Evolutionary conservation across 1,140 invertebrate genomes (phyloP).

Genomic region (Rhizoglyphus robini): DNA sequence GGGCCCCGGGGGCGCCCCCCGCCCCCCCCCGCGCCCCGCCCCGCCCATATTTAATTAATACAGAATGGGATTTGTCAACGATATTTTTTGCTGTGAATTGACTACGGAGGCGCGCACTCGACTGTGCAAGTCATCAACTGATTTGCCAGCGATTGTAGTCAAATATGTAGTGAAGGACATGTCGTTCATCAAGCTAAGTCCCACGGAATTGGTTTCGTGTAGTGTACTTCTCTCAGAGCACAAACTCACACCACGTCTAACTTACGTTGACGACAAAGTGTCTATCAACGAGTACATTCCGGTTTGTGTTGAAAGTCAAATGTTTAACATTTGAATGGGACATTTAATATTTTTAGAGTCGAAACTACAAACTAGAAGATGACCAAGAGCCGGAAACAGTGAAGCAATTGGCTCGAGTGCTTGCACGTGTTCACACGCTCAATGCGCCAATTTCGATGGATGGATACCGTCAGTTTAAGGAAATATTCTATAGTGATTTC

Average conservation of each 20-base stretch:
- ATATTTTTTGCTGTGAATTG: conserved; percentile 5
- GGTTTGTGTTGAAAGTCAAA: neutral
- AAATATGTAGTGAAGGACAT: neutral
- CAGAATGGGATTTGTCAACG: neutral
- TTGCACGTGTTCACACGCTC: neutral
- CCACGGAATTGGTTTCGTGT: neutral
- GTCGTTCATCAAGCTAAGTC: neutral
- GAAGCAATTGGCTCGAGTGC: neutral
- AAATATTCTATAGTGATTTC: neutral
- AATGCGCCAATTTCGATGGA: neutral
- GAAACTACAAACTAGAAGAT: conserved; percentile 1
- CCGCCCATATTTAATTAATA: too few species aligned
- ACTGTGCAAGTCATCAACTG: neutral
- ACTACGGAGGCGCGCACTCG: neutral
- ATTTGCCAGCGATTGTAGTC: neutral
- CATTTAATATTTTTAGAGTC: neutral
- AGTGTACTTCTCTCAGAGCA: neutral
- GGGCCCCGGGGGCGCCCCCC: too few species aligned
- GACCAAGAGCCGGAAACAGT: neutral
- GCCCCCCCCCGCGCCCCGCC: too few species aligned
- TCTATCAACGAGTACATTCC: neutral
- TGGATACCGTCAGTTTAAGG: neutral
- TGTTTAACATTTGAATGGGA: neutral
- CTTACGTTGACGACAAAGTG: neutral
- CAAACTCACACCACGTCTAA: neutral